Evolutionary conservation across 1,140 invertebrate genomes (phyloP), one percentile per base, ranked within the genome.

Genomic region (Contarinia nasturtii): DNA sequence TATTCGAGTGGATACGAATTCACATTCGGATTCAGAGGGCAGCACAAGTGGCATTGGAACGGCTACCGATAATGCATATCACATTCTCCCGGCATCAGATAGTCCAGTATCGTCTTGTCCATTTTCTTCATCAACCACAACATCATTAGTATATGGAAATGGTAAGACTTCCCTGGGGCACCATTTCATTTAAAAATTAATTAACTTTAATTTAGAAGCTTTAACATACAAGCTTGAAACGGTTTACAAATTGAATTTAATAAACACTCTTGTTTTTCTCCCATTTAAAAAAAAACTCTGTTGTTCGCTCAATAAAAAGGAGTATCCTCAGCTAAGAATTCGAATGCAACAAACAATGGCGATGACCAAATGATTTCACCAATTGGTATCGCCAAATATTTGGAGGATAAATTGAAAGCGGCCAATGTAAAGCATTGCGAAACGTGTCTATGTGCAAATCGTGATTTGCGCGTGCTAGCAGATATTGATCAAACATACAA

Each of bases 301-400:
- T n/a, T n/a, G n/a, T n/a, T n/a, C n/a, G n/a, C n/a, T n/a, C n/a
- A n/a, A n/a, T n/a, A n/a, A n/a, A n/a, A n/a, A 27, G 27, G 27
- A 27, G 10, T 27, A 27, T 27, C 27, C 3, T 27, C 27, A 10
- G 27, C 27, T 5, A 27, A 27, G 27, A 27, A 27, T 43, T 43
- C 41, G 18, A 18, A 43, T 43, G 17, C n/a, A 5, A 20, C 41
- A 17, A 43, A 18, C 11, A 11, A 43, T 12, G 10, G n/a, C 5
- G 41, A 43, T 17, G 69, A 71, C 18, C 87, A 90, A 50, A 79
- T 85, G 54, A 87, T 95, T 19, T 92, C 89, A 10, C 86, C 87
- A 33, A 81, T 87, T 14, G 80, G 94, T 43, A 88, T 95, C 77
- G 88, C 89, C 2, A 90, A 91, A 71, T 85, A 93, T 41, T 68